Evolutionary conservation across 1,140 invertebrate species (phyloP).

Genomic region (Panagrolaimus sp.): DNA sequence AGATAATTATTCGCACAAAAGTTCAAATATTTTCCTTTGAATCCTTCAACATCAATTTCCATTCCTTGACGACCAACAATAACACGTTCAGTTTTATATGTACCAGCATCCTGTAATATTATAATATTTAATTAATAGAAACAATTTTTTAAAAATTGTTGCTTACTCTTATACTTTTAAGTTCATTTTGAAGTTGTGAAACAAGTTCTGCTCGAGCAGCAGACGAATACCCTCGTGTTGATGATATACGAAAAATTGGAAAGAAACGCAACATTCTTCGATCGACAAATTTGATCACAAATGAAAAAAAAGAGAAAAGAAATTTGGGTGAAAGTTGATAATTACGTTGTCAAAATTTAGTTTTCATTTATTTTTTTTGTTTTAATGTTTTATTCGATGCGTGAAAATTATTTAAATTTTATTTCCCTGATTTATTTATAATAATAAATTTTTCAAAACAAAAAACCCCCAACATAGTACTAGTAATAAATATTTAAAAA

Average conservation of each 20-base stretch:
- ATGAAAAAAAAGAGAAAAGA: too few species aligned
- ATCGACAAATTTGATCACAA: not conserved
- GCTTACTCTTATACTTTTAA: not conserved
- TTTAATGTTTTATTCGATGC: too few species aligned
- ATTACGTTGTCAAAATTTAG: too few species aligned
- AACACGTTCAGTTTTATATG: constrained; percentile 79
- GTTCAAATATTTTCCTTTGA: constrained; percentile 70
- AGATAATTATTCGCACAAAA: constrained; percentile 93
- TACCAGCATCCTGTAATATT: constrained; percentile 67
- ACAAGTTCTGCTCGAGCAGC: constrained; percentile 5
- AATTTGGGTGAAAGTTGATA: too few species aligned
- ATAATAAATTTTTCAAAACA: too few species aligned
- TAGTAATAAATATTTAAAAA: too few species aligned
- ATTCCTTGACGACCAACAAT: constrained; percentile 76
- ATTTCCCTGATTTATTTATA: too few species aligned
- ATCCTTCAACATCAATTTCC: constrained; percentile 68
- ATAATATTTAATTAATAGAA: not conserved
- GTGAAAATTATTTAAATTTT: too few species aligned
- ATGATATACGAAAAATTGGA: not conserved
- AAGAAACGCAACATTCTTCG: constrained; percentile 12
- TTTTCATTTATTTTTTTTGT: too few species aligned
- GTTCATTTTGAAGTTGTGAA: constrained; percentile 10
- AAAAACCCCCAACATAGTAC: too few species aligned
- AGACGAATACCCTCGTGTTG: not conserved
- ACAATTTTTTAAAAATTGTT: constrained; percentile 71